phyloP scores from a whole-genome alignment of 2,797 vertebrate genomes.

The Cygnus olor region DNA sequence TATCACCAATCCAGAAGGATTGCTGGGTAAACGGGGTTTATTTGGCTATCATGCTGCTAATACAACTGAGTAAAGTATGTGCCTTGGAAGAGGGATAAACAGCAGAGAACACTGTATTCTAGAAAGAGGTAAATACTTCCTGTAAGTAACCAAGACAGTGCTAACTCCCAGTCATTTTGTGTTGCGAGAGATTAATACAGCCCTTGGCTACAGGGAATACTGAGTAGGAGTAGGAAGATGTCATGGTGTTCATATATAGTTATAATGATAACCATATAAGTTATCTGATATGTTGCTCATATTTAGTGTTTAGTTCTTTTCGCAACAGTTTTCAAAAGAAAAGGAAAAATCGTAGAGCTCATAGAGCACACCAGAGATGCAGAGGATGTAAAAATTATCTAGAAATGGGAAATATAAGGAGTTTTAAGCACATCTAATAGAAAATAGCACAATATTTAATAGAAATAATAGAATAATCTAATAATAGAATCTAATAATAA shows the following conservation, averaged over 20 bases:
- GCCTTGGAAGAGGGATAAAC: neutral
- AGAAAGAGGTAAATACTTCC: neutral
- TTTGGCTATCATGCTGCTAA: neutral
- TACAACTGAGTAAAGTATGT: neutral
- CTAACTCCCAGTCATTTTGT: neutral
- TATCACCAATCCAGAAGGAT: neutral
- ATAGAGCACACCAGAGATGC: neutral
- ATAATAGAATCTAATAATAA: too few relatives aligned
- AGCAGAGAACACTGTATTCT: neutral
- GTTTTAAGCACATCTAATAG: neutral
- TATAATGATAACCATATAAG: neutral
- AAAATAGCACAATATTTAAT: too few relatives aligned
- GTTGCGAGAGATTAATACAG: neutral
- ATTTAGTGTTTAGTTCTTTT: neutral
- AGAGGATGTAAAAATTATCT: neutral
- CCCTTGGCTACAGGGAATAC: neutral
- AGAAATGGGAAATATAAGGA: neutral
- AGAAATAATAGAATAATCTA: too few relatives aligned
- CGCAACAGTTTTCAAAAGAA: neutral
- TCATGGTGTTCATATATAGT: neutral
- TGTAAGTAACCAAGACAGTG: neutral
- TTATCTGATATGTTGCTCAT: neutral
- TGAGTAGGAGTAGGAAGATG: neutral
- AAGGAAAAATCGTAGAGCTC: neutral
- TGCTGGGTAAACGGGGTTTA: neutral